Evolutionary conservation across 2,113 vertebrate genomes (phyloP).

Genomic region (Perca fluviatilis): DNA sequence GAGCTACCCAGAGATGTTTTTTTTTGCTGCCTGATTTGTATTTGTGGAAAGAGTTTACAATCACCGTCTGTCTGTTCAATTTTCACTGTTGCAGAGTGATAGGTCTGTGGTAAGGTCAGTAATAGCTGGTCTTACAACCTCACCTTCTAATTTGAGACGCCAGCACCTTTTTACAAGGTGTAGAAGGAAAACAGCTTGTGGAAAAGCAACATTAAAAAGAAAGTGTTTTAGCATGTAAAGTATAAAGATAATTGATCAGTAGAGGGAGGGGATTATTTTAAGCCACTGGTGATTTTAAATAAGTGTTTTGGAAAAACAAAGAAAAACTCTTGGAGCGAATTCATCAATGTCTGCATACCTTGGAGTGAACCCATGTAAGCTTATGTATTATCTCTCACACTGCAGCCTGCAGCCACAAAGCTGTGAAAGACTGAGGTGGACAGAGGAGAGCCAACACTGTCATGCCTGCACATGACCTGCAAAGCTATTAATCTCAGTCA

Average conservation of each 20-base stretch:
- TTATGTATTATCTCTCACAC: constrained; percentile 17
- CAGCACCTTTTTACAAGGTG: constrained; percentile 34
- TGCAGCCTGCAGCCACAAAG: constrained; percentile 51
- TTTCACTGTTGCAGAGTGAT: constrained; percentile 33
- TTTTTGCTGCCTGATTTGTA: constrained; percentile 20
- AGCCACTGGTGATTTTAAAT: background rate
- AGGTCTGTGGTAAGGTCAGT: constrained; percentile 39
- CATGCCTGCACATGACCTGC: constrained; percentile 66
- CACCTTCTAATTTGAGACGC: constrained; percentile 44
- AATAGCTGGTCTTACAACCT: constrained; percentile 46
- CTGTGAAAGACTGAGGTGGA: constrained; percentile 54
- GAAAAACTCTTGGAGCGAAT: background rate
- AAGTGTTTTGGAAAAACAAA: background rate
- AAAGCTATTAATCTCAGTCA: constrained; percentile 64
- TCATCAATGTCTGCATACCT: constrained; percentile 17
- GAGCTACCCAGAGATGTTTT: constrained; percentile 1
- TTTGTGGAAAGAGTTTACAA: constrained; percentile 41
- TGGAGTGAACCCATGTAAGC: constrained; percentile 9
- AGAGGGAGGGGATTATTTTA: constrained; percentile 1
- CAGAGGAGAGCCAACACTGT: constrained; percentile 23
- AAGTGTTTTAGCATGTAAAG: background rate
- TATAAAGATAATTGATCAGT: constrained; percentile 7
- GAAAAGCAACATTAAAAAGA: background rate
- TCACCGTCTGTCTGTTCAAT: constrained; percentile 24
- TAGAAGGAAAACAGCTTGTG: constrained; percentile 13